Conservation (phyloP, 2,113 vertebrate species). For the Microtus oregoni region DNA sequence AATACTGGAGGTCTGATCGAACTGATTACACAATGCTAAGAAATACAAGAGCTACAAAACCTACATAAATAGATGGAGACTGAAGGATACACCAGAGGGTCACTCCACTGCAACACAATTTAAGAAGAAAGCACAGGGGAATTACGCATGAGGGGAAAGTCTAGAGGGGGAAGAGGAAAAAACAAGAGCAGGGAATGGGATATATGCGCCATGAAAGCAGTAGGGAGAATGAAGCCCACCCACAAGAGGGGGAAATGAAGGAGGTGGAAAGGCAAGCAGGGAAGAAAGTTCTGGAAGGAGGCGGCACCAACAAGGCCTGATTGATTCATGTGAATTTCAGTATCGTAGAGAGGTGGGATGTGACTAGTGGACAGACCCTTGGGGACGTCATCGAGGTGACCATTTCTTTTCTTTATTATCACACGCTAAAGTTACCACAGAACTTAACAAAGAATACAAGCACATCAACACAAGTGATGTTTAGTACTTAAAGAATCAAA, state of each 20-base stretch:
- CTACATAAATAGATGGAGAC: neutral
- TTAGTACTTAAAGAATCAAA: slow-evolving; percentile 1
- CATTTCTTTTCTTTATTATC: neutral
- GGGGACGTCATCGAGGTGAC: neutral
- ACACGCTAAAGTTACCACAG: neutral
- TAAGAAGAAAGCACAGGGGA: neutral
- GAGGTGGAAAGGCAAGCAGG: too few relatives aligned
- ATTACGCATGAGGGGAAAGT: too few relatives aligned
- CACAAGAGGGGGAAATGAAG: neutral
- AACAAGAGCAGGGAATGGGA: too few relatives aligned
- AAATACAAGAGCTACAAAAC: neutral
- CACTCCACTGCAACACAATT: neutral
- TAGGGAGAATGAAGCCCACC: neutral
- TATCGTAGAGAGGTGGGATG: neutral
- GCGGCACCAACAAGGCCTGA: neutral
- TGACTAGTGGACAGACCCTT: neutral
- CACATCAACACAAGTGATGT: slow-evolving; percentile 40
- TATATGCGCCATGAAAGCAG: neutral
- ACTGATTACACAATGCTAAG: neutral
- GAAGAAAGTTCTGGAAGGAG: neutral
- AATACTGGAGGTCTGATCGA: neutral
- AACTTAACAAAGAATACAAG: slow-evolving; percentile 24
- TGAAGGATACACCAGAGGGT: too few relatives aligned
- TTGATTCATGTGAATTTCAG: neutral
- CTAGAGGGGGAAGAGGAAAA: neutral